Percentiles rank a stretch among this genome's conserved stretches.
Evolutionary conservation across 37 sponge, comb jelly and placozoan species (phyloP).

Genomic region (Eunapius fragilis): DNA sequence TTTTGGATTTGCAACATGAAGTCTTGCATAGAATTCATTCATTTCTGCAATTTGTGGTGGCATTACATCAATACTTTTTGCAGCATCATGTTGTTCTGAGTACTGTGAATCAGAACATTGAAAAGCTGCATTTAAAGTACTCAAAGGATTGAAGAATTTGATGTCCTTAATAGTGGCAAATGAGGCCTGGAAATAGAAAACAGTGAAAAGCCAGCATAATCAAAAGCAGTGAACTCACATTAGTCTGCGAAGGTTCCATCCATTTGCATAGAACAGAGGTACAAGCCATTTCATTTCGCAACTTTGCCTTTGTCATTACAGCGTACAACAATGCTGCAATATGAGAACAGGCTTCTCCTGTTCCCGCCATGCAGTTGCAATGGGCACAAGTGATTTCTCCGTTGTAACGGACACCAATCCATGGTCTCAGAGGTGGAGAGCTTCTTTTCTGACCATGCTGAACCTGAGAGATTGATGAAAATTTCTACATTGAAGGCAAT

Average conservation of each 20-base stretch:
- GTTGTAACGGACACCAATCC: background rate
- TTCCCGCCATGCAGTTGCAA: background rate
- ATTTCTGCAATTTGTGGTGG: background rate
- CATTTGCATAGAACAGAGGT: background rate
- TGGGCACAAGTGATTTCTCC: background rate
- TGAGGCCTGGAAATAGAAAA: background rate
- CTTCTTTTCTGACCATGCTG: background rate
- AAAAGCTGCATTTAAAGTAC: background rate
- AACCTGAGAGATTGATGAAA: background rate
- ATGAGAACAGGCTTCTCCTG: background rate
- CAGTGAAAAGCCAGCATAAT: background rate
- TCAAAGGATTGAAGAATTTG: background rate
- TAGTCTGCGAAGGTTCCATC: background rate
- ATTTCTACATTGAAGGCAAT: too few relatives aligned
- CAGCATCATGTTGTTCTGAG: background rate
- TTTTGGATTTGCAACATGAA: background rate
- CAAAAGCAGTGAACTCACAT: background rate
- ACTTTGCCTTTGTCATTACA: background rate
- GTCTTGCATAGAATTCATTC: background rate
- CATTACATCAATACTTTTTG: background rate
- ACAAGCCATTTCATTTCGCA: background rate
- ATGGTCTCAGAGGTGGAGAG: background rate
- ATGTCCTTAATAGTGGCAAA: background rate
- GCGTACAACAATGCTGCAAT: background rate
- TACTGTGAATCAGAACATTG: background rate